Base-by-base conservation (phyloP, 2,888 invertebrate species). In the Ferdinandea cuprea region DNA sequence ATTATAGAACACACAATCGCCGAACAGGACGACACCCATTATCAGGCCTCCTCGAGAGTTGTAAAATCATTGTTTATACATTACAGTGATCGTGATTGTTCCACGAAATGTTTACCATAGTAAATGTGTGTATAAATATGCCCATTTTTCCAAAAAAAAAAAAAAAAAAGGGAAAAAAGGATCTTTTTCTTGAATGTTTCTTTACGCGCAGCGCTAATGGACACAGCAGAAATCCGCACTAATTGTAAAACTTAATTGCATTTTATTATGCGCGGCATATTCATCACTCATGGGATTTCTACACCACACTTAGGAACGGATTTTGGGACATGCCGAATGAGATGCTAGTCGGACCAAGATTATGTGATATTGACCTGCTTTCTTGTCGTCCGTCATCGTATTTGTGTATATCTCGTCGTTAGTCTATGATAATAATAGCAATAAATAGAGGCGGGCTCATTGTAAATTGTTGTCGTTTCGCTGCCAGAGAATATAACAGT, bases 71-170 rank as follows among this genome's bases (percentile, higher is more conserved):
- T 78, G 58, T 78, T 65, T 59, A 40, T 35, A 3, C 48, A 74
- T n/a, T 37, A 40, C 19, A 54, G 21, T 32, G 42, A 28, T 42
- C 17, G 3, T 11, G 44, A 46, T 73, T 65, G 65, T 74, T 74
- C 74, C 37, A 17, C 19, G 73, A 72, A 72, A 50, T 72, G 65
- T 72, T 79, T 79, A 66, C 65, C 72, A 44, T 65, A 56, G 69
- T 73, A 37, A 65, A 73, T 65, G 21, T 48, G 15, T 15, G 19
- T 32, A 32, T n/a, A n/a, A n/a, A n/a, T 30, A 13, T 30, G 30
- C 30, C 28, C 25, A 25, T 25, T 25, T 25, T 50, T 35, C n/a
- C n/a, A n/a, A n/a, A n/a, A n/a, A n/a, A n/a, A n/a, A n/a, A n/a
- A n/a, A n/a, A n/a, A n/a, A 35, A 17, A 44, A 72, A 58, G 58